Percentiles rank a stretch among this genome's conserved stretches.
Conservation (phyloP, 2,797 vertebrate genomes). For the Gymnoscopelus microlampas region DNA sequence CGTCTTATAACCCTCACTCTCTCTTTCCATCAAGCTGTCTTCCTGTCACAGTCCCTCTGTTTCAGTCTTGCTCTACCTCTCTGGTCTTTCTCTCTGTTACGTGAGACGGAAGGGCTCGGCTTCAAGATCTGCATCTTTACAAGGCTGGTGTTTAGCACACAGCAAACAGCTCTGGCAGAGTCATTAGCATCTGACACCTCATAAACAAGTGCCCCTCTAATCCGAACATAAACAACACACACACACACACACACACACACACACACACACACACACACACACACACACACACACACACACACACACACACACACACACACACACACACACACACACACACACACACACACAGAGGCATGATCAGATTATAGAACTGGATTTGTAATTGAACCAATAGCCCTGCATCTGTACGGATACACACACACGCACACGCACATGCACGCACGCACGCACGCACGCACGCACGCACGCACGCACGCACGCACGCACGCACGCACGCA, state of each 20-base stretch:
- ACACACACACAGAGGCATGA: neutral
- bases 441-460: constrained; percentile 13
- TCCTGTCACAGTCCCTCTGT: neutral
- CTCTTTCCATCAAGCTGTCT: neutral
- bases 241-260: constrained; percentile 9
- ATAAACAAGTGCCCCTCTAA: constrained; percentile 38
- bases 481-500: neutral
- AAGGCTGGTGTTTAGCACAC: constrained; percentile 10
- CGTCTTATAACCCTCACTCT: neutral
- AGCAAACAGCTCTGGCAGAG: constrained; percentile 33
- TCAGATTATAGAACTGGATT: constrained; percentile 37
- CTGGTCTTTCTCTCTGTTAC: neutral
- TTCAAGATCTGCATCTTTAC: neutral
- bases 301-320: neutral
- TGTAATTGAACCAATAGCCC: constrained; percentile 45
- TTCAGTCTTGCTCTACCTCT: neutral
- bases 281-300: neutral
- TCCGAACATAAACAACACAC: constrained; percentile 16
- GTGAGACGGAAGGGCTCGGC: neutral
- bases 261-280: constrained; percentile 5
- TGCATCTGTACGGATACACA: neutral
- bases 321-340: neutral
- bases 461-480: neutral
- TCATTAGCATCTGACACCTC: constrained; percentile 46
- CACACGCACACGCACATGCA: neutral